Evolutionary conservation across 2,797 vertebrate species (phyloP).

Genomic region (Pseudochirops cupreus): DNA sequence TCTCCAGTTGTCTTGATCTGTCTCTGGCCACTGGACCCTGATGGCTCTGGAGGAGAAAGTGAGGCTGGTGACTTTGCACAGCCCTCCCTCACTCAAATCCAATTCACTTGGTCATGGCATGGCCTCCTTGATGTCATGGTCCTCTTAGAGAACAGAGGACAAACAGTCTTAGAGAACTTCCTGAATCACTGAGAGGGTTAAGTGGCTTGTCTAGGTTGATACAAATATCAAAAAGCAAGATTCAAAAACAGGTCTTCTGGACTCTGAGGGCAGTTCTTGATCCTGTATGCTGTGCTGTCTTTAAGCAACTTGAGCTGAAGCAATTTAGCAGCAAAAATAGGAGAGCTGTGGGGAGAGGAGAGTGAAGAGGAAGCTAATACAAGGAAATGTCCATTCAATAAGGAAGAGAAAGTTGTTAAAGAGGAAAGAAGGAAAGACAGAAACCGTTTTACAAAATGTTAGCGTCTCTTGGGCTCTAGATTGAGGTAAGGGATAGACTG

Average conservation of each 20-base stretch:
- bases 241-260: neutral
- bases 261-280: neutral
- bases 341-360: neutral
- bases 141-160: too few relatives aligned
- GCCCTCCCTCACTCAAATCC: too few relatives aligned
- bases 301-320: slow-evolving; percentile 11
- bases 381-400: neutral
- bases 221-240: neutral
- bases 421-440: neutral
- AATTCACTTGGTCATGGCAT: too few relatives aligned
- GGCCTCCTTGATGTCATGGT: too few relatives aligned
- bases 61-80: too few relatives aligned
- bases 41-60: too few relatives aligned
- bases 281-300: neutral
- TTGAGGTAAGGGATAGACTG: slow-evolving; percentile 19
- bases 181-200: neutral
- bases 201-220: neutral
- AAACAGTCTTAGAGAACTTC: neutral
- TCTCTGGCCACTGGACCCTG: too few relatives aligned
- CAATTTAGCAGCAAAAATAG: slow-evolving; percentile 9
- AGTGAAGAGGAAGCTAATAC: neutral
- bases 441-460: neutral
- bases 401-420: neutral
- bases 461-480: neutral
- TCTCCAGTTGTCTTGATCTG: too few relatives aligned